A percentile compares a stretch with the other conserved stretches of the same genome.
phyloP scores from a whole-genome alignment of 2,797 vertebrate genomes.

The Coranthus polyacanthus region DNA sequence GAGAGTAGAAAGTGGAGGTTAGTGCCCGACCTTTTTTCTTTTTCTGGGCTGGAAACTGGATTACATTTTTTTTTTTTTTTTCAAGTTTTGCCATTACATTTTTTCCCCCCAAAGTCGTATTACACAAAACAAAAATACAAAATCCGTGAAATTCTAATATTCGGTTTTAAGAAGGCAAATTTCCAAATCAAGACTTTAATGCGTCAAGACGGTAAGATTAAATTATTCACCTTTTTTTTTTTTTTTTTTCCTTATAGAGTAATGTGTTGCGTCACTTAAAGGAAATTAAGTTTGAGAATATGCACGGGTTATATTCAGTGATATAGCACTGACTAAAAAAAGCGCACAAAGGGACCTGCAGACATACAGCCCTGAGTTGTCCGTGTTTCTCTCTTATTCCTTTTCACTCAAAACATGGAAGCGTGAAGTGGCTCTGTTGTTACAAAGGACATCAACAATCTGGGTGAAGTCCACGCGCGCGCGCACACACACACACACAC shows the following conservation, averaged over 20 bases:
- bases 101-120: no score
- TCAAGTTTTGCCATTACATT: not conserved
- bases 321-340: no score
- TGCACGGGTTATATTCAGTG: conserved; percentile 6
- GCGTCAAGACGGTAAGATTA: no score
- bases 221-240: no score
- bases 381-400: conserved; percentile 45
- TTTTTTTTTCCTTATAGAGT: not conserved
- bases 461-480: conserved; percentile 59
- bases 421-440: conserved; percentile 74
- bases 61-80: conserved; percentile 10
- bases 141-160: not conserved
- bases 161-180: not conserved
- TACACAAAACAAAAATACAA: not conserved
- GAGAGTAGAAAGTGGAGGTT: conserved; percentile 57
- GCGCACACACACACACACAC: conserved; percentile 30
- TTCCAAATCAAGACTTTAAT: no score
- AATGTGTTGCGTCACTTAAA: conserved; percentile 5
- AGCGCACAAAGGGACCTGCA: conserved; percentile 20
- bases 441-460: conserved; percentile 71
- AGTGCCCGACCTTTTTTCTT: conserved; percentile 39
- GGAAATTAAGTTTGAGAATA: conserved; percentile 10
- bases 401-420: conserved; percentile 63
- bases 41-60: conserved; percentile 45
- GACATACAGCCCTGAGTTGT: conserved; percentile 31